phyloP scores from a whole-genome alignment of 1,140 invertebrate genomes.

The Zelostemma sp. region DNA sequence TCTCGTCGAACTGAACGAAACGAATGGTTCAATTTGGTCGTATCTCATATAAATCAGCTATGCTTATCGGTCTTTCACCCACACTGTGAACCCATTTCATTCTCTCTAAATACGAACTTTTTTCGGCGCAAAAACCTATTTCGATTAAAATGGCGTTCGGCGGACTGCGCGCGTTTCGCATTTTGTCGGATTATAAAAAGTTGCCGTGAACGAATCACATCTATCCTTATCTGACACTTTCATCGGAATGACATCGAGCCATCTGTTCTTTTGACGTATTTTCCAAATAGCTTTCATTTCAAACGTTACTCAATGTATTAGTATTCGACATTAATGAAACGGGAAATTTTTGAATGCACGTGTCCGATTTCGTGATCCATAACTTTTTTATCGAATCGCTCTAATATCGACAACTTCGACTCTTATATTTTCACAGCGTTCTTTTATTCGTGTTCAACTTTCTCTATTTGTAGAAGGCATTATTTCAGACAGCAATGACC shows the following conservation, averaged over 20 bases:
- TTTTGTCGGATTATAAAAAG: slow-evolving; percentile 49
- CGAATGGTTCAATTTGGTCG: slow-evolving; percentile 61
- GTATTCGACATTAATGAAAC: too few relatives aligned
- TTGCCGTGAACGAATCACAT: slow-evolving; percentile 46
- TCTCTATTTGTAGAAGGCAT: too few relatives aligned
- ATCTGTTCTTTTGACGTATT: slow-evolving; percentile 20
- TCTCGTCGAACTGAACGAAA: slow-evolving; percentile 55
- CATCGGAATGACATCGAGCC: slow-evolving; percentile 36
- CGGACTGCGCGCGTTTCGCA: slow-evolving; percentile 48
- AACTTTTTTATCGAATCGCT: too few relatives aligned
- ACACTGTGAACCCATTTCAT: slow-evolving; percentile 70
- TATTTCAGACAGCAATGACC: too few relatives aligned
- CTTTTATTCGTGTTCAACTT: too few relatives aligned
- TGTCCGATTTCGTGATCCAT: too few relatives aligned
- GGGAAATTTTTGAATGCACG: too few relatives aligned
- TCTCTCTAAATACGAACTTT: slow-evolving; percentile 70
- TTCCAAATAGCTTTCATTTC: slow-evolving; percentile 12
- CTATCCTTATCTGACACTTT: slow-evolving; percentile 44
- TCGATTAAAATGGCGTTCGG: slow-evolving; percentile 66
- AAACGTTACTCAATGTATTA: slow-evolving; percentile 14
- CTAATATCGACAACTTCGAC: too few relatives aligned
- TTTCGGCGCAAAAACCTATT: slow-evolving; percentile 69
- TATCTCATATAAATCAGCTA: slow-evolving; percentile 58
- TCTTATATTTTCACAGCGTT: too few relatives aligned
- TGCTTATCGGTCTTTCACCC: slow-evolving; percentile 71